Evolutionary conservation across 1,140 invertebrate genomes (phyloP).

Genomic region (Neodiprion virginianus): DNA sequence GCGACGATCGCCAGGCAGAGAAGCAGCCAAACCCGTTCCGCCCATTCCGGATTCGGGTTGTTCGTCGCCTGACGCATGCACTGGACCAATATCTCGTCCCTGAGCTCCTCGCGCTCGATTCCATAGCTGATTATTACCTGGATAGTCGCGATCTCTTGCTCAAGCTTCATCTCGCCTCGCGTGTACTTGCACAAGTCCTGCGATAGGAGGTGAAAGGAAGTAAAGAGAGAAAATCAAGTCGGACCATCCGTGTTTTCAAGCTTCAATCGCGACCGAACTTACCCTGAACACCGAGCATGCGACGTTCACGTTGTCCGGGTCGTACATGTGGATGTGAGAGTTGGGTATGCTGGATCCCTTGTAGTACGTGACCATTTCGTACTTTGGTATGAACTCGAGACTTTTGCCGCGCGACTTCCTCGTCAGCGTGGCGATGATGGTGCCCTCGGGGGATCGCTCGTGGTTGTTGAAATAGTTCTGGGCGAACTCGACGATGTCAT

Average conservation of each 20-base stretch:
- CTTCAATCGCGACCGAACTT: constrained; percentile 43
- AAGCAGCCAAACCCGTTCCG: constrained; percentile 86
- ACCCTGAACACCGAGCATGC: constrained; percentile 92
- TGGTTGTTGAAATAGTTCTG: constrained; percentile 93
- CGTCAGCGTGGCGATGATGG: constrained; percentile 88
- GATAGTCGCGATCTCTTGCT: constrained; percentile 82
- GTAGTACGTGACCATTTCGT: constrained; percentile 92
- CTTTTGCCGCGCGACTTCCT: constrained; percentile 76
- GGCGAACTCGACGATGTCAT: constrained; percentile 92
- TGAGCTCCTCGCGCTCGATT: constrained; percentile 85
- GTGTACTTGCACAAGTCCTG: constrained; percentile 89
- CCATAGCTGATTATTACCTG: constrained; percentile 87
- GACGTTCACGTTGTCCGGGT: constrained; percentile 90
- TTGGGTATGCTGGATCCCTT: constrained; percentile 89
- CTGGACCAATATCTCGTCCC: constrained; percentile 90
- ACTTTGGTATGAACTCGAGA: constrained; percentile 82
- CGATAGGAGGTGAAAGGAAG: constrained; percentile 39
- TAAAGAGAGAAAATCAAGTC: constrained; percentile 4
- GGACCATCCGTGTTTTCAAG: constrained; percentile 10
- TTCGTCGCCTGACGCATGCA: constrained; percentile 84
- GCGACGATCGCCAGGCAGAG: constrained; percentile 89
- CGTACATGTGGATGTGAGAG: constrained; percentile 94
- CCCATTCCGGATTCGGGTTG: constrained; percentile 82
- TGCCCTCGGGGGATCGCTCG: constrained; percentile 83
- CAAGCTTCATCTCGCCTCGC: constrained; percentile 82